These are phyloP conservation scores for Drosophila busckii DNA, from an alignment of 1,140 invertebrate genomes.

Conservation along the genomic window DNA sequence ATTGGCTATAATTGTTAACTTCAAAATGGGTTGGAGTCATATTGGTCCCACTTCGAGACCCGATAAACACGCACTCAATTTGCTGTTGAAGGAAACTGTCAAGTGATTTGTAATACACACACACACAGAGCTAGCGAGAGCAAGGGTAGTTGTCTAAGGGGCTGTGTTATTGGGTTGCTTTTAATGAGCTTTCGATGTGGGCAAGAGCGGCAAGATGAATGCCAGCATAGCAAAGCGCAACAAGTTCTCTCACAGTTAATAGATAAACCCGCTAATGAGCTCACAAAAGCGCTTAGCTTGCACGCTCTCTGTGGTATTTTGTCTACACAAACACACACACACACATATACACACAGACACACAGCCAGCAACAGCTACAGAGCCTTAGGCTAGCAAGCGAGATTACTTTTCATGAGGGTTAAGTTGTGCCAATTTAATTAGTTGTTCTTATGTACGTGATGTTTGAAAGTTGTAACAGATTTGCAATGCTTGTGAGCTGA, in stretches of 20 bases:
- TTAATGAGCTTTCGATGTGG: neutral
- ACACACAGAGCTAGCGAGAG: neutral
- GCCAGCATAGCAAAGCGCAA: constrained; percentile 12
- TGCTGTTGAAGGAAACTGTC: constrained; percentile 8
- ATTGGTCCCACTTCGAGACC: constrained; percentile 41
- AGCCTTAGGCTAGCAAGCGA: constrained; percentile 7
- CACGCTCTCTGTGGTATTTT: neutral
- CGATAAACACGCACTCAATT: constrained; percentile 43
- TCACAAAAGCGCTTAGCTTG: constrained; percentile 12
- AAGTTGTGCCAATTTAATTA: constrained; percentile 32
- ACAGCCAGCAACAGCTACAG: neutral
- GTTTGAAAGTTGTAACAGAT: constrained; percentile 15
- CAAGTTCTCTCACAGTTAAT: constrained; percentile 26
- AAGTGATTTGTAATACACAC: constrained; percentile 28
- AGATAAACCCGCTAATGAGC: constrained; percentile 37
- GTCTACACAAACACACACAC: neutral
- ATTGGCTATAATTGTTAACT: constrained; percentile 60
- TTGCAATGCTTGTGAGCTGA: constrained; percentile 12
- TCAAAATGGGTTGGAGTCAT: constrained; percentile 48
- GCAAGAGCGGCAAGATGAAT: neutral
- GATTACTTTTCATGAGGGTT: constrained; percentile 28
- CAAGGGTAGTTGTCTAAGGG: too few relatives aligned
- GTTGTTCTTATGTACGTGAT: constrained; percentile 18
- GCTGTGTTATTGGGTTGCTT: constrained; percentile 3
- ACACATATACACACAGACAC: neutral